A percentile compares a stretch with the other conserved stretches of the same genome.
Conservation (phyloP, 2,888 invertebrate genomes). For the Anoplius nigerrimus region DNA sequence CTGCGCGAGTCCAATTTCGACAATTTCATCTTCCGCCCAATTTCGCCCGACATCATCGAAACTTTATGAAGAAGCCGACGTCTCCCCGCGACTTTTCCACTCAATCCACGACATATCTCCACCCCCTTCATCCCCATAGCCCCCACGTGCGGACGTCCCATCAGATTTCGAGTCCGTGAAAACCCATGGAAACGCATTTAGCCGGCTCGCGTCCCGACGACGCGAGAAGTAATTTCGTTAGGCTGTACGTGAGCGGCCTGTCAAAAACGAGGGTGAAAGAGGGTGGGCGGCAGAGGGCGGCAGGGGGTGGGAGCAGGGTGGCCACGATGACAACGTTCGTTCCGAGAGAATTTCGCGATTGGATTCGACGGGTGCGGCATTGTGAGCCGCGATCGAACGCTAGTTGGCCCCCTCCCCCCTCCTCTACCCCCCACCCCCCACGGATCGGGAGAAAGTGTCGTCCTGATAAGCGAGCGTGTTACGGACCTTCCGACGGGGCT, state of each 20-base stretch:
- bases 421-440: background rate
- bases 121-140: constrained; percentile 2
- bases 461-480: too few species aligned
- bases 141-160: background rate
- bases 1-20: too few species aligned
- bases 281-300: too few species aligned
- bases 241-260: constrained; percentile 53
- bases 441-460: background rate
- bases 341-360: constrained; percentile 29
- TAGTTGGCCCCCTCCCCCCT: background rate
- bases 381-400: constrained; percentile 32
- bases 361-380: constrained; percentile 44
- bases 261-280: too few species aligned
- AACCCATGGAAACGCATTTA: constrained; percentile 53
- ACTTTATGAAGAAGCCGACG: too few species aligned
- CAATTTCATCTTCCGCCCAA: too few species aligned
- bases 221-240: constrained; percentile 57
- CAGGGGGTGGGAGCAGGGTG: too few species aligned
- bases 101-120: constrained; percentile 7
- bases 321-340: constrained; percentile 36
- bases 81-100: background rate
- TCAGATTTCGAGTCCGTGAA: constrained; percentile 37
- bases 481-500: too few species aligned
- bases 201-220: constrained; percentile 46
- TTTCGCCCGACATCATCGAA: too few species aligned